phyloP scores from a whole-genome alignment of 1,140 invertebrate genomes.

The Monochamus saltuarius region DNA sequence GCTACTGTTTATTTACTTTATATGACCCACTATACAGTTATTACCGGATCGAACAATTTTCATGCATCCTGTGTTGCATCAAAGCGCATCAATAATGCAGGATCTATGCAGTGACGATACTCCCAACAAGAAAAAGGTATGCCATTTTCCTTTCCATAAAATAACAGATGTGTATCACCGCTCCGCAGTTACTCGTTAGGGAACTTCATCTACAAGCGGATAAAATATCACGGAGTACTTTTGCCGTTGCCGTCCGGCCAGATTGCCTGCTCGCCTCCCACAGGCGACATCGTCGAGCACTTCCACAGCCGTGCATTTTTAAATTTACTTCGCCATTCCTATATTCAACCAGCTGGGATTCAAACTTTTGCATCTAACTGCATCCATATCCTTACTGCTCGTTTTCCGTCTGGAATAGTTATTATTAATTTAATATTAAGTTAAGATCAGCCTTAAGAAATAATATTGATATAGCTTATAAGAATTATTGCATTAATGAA shows the following conservation, averaged over 20 bases:
- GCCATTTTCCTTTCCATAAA: not conserved
- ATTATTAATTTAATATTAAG: no score
- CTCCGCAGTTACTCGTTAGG: slow-evolving; percentile 1
- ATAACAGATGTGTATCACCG: not conserved
- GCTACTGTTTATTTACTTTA: no score
- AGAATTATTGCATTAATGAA: no score
- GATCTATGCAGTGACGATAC: no score
- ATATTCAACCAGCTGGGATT: not conserved
- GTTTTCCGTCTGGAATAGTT: no score
- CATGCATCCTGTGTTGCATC: no score
- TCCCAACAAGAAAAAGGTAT: no score
- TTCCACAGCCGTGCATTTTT: not conserved
- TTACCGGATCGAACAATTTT: no score
- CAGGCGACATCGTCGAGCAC: slow-evolving; percentile 2
- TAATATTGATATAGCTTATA: no score
- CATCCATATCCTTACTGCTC: not conserved
- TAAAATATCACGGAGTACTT: slow-evolving; percentile 1
- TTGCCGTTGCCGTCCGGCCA: not conserved
- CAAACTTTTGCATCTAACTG: slow-evolving; percentile 4
- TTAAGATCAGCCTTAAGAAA: no score
- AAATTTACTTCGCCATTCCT: not conserved
- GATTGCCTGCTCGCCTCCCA: slow-evolving; percentile 3
- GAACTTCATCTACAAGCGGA: not conserved
- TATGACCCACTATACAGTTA: no score
- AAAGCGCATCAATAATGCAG: no score